Base-by-base conservation (phyloP, 2,113 vertebrate species). In the Platycercus adscitus region DNA sequence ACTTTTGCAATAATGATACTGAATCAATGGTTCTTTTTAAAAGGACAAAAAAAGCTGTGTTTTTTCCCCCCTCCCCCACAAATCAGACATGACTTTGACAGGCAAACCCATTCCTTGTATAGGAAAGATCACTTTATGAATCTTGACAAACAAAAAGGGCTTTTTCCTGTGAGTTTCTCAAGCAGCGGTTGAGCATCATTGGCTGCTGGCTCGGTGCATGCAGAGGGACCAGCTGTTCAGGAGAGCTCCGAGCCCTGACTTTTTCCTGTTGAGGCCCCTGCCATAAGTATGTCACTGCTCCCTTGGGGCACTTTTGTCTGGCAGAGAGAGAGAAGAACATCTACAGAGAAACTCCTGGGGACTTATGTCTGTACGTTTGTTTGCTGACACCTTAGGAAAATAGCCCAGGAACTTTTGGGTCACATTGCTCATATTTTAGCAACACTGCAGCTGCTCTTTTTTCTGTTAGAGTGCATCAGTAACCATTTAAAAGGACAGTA, bases 221-320 rank as follows among this genome's bases (percentile, higher is more conserved):
- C 25, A 65, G 92, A 53, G 92, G 28, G 93, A 80, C 78, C 96
- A 96, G 96, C 71, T 97, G 96, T 28, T 95, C 41, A 61, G 46
- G 50, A 89, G 73, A 55, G 53, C 66, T 96, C 73, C 44, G 21
- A 94, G 81, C 86, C 47, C 56, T 39, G 61, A 63, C 26, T 88
- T 63, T 43, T 50, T 44, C 91, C 77, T 69, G 29, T 81, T 0
- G 1, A 87, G 25, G 68, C 41, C 60, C 25, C 60, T 58, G 46
- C 79, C 28, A 6, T 91, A 91, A 97, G 71, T 94, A 47, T 97
- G 97, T 95, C 96, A 88, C 71, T 88, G 71, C 75, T 97, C 72
- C 96, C 97, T 71, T 61, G 90, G 70, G 89, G 96, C 89, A 52
- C n/a, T 73, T 95, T 72, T 75, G 64, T 93, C 82, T 93, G 89